Evolutionary conservation across 1,140 invertebrate species (phyloP), one percentile per base, ranked within the genome.

Genomic region (Papilio polyxenes): DNA sequence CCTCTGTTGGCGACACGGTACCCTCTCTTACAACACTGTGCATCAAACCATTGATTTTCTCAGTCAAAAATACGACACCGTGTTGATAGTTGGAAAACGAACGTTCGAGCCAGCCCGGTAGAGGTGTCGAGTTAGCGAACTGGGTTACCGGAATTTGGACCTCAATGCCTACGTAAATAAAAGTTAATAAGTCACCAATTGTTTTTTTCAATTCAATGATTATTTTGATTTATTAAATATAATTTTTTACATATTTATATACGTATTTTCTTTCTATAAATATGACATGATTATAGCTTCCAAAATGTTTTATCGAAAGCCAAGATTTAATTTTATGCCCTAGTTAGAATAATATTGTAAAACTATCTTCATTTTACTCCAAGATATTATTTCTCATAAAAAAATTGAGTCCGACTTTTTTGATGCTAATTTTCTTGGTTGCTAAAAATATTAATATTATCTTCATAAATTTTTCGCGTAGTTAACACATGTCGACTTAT

Each of bases 141-240:
- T 86, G 83, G 87, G 86, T 87, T 84, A 87, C 83, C 83, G 84
- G 85, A 88, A 87, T 89, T 85, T 86, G 84, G 82, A 89, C 86
- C 85, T 80, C 85, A 85, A 83, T 82, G 82, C 81, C 69, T 82
- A 83, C 82, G 79, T 83, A 84, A 89, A 88, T 88, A 89, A 86
- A 89, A 87, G 85, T 85, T 83, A 88, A 89, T 87, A 88, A 84
- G 78, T 81, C 80, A 56, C 77, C 84, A 86, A 90, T 90, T 20
- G 53, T 56, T 86, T 88, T 85, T 85, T 86, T 87, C 15, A 87
- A 87, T 87, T 86, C 80, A 74, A 76, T 40, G 15, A 37, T 48
- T 44, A 51, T 72, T 37, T 15, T 8, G 7, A 15, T 40, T 15
- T 11, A 40, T 37, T 72, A 15, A 69, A 69, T 31, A n/a, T 65